Percentiles rank a stretch among this genome's conserved stretches.
Conservation (phyloP, 2,797 vertebrate genomes). For the Philypnodon macrostomus region DNA sequence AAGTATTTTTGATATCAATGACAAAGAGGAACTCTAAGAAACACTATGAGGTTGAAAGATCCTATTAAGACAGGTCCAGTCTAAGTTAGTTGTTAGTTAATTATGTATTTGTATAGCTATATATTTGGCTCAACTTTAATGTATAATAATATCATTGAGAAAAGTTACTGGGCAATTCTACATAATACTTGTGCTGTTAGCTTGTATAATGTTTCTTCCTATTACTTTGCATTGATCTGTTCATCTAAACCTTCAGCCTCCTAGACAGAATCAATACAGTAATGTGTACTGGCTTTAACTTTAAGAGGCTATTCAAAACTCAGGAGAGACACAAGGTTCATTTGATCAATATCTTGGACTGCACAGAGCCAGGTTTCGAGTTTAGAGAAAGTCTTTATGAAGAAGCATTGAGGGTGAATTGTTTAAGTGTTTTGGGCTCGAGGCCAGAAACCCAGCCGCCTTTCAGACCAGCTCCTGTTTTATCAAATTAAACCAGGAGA, state of each 20-base stretch:
- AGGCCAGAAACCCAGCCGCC: slow-evolving; percentile 53
- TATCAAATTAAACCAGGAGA: slow-evolving; percentile 71
- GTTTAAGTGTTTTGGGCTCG: slow-evolving; percentile 40
- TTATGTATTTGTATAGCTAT: too few species aligned
- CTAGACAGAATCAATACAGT: slow-evolving; percentile 21
- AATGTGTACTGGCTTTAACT: slow-evolving; percentile 26
- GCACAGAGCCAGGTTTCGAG: too few species aligned
- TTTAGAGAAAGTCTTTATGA: slow-evolving; percentile 1
- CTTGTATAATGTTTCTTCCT: too few species aligned
- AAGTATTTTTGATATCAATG: too few species aligned
- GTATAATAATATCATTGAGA: too few species aligned
- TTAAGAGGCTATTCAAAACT: slow-evolving; percentile 22
- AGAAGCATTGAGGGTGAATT: slow-evolving; percentile 36
- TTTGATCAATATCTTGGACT: slow-evolving; percentile 45
- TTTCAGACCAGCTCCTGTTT: slow-evolving; percentile 59
- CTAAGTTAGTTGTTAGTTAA: too few species aligned
- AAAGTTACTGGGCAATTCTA: too few species aligned
- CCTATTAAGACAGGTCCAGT: too few species aligned
- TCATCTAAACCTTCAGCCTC: background rate
- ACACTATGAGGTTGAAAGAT: too few species aligned
- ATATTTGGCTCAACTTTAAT: too few species aligned
- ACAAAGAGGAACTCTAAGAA: too few species aligned
- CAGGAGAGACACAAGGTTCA: slow-evolving; percentile 32
- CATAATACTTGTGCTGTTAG: too few species aligned
- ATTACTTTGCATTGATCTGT: background rate